Evolutionary conservation across 2,888 invertebrate genomes (phyloP), one percentile per base, ranked within the genome.

Genomic region (Pammene fasciana): DNA sequence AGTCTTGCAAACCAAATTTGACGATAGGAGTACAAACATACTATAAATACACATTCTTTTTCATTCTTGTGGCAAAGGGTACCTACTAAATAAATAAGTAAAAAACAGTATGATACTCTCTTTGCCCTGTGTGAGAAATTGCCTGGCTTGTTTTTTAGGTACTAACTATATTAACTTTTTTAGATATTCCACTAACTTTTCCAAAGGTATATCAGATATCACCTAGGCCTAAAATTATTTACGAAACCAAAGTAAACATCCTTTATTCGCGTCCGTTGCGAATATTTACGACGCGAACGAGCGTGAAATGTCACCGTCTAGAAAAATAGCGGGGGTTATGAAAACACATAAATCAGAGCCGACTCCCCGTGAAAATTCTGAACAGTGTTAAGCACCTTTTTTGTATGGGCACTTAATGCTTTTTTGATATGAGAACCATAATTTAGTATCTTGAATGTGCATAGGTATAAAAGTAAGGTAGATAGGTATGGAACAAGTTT

Each of bases 301-400:
- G 62, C 68, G 43, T 43, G 45, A 67, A 67, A 67, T 62, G 64
- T 68, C 68, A 57, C 64, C 50, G 57, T n/a, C 9, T 45, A 46
- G 64, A 68, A 68, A 68, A 68, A 68, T 64, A 57, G 62, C 26
- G 34, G 36, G 50, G 50, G 56, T 57, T 68, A 68, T 68, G 68
- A 68, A 64, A 68, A 68, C 68, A 64, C 64, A 64, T 68, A 64
- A 68, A 68, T 68, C 68, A 68, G 11, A 54, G 13, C 56, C 50
- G 13, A 2, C 16, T 36, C 34, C 11, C n/a, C 26, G 61, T 18
- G 18, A 8, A 36, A 8, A 16, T 18, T 61, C 13, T 8, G 38
- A 61, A 50, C 26, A 10, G 61, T 16, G 18, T 38, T 38, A 61
- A 36, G 26, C 13, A 61, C 16, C 18, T 18, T 16, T 48, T 60